phyloP scores from a whole-genome alignment of 2,113 vertebrate species.

The Crotalus tigris region DNA sequence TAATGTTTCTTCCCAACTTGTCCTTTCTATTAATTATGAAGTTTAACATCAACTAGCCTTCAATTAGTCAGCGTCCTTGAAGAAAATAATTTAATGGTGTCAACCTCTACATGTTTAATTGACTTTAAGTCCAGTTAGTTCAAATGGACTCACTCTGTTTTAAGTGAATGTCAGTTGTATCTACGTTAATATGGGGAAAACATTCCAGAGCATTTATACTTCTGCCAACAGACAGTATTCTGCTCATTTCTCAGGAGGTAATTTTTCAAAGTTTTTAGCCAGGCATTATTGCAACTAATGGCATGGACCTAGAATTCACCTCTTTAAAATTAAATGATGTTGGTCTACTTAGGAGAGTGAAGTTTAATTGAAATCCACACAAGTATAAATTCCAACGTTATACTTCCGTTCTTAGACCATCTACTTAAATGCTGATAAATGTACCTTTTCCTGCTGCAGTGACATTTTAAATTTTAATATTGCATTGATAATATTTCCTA shows the following conservation, averaged over 20 bases:
- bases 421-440: constrained; percentile 3
- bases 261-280: background rate
- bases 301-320: background rate
- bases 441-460: background rate
- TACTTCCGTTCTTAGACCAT: background rate
- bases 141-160: background rate
- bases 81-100: background rate
- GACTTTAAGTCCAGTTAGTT: background rate
- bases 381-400: background rate
- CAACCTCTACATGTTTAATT: background rate
- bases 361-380: constrained; percentile 2
- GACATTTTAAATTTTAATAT: background rate
- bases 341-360: background rate
- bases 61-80: background rate
- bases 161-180: background rate
- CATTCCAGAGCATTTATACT: background rate
- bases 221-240: background rate
- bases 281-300: background rate
- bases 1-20: background rate
- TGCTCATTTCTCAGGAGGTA: background rate
- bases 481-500: background rate
- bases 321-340: background rate
- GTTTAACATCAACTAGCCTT: background rate
- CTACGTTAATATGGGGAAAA: background rate
- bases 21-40: background rate